Evolutionary conservation across 2,888 invertebrate genomes (phyloP).

Genomic region (Drosophila meridionalis): DNA sequence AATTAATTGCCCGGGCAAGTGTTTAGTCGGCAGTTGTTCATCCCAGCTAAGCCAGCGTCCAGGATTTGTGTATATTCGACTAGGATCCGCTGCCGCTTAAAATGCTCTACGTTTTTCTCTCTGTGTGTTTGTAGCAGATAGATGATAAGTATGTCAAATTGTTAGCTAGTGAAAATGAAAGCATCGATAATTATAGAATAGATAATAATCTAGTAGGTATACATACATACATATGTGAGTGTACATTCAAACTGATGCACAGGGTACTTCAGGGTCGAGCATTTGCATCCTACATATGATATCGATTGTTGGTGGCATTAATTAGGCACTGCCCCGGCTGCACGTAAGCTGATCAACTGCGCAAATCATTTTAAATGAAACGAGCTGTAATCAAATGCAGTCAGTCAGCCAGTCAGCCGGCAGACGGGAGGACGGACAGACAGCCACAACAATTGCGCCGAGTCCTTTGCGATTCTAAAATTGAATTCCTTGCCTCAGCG

Average conservation of each 20-base stretch:
- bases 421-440: constrained; percentile 26
- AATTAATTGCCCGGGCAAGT: constrained; percentile 77
- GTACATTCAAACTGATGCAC: no score
- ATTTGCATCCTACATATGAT: background rate
- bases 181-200: background rate
- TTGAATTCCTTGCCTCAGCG: constrained; percentile 78
- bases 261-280: background rate
- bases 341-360: constrained; percentile 48
- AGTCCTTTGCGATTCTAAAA: constrained; percentile 72
- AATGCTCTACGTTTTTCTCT: constrained; percentile 1
- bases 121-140: background rate
- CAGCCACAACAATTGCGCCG: constrained; percentile 41
- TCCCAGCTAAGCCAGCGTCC: constrained; percentile 40
- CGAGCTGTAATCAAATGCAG: constrained; percentile 66
- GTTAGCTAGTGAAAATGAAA: background rate
- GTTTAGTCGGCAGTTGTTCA: constrained; percentile 41
- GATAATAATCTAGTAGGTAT: background rate
- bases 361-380: constrained; percentile 58
- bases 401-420: constrained; percentile 35
- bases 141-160: background rate
- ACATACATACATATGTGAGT: background rate
- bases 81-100: background rate
- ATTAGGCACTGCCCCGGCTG: constrained; percentile 39
- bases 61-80: constrained; percentile 6
- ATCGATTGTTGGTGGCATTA: constrained; percentile 34